Conservation (phyloP, 2,888 invertebrate species). For the Netelia virgata region DNA sequence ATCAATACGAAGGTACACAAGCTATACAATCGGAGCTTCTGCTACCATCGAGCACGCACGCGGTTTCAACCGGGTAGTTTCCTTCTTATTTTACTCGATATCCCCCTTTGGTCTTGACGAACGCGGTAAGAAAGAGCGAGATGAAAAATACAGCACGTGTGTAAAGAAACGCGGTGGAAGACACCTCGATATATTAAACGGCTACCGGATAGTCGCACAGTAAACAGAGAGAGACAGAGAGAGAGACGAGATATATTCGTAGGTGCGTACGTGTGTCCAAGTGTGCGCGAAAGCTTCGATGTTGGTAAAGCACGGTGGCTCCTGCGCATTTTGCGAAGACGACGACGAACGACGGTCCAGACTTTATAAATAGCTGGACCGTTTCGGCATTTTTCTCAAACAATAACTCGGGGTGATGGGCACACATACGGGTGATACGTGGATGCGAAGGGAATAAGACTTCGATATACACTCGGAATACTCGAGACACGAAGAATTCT, state of each 20-base stretch:
- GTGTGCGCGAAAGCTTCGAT: conserved; percentile 17
- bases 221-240: conserved; percentile 75
- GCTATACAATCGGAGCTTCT: conserved; percentile 31
- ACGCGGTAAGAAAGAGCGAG: not conserved
- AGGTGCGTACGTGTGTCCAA: not conserved
- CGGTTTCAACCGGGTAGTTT: conserved; percentile 30
- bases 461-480: too few species aligned
- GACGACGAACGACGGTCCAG: conserved; percentile 6
- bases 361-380: conserved; percentile 54
- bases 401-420: conserved; percentile 57
- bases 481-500: too few species aligned
- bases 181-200: conserved; percentile 79
- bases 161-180: conserved; percentile 83
- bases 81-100: conserved; percentile 15
- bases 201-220: conserved; percentile 83
- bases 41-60: conserved; percentile 35
- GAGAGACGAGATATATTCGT: not conserved
- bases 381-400: conserved; percentile 67
- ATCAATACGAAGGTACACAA: conserved; percentile 48
- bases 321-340: not conserved
- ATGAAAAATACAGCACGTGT: conserved; percentile 73
- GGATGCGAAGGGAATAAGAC: too few species aligned
- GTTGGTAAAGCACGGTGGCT: conserved; percentile 31
- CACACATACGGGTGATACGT: conserved; percentile 27
- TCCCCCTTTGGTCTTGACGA: not conserved